Percentiles rank a stretch among this genome's conserved stretches.
Evolutionary conservation across 2,113 vertebrate species (phyloP).

Genomic region (Oryctolagus cuniculus): DNA sequence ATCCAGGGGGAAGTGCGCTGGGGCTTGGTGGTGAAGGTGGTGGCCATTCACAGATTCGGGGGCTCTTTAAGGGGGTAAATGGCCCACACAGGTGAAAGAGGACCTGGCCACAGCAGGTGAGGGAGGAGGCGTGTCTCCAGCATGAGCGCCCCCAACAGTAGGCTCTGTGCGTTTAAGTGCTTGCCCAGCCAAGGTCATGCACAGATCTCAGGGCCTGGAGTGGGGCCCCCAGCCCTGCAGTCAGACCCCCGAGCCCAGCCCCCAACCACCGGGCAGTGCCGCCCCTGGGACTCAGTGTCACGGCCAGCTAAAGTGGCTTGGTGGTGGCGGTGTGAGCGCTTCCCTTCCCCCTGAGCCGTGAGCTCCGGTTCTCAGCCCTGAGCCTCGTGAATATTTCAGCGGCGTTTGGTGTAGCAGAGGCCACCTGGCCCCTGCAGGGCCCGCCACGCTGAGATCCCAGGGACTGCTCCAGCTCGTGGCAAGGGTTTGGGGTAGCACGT

Average conservation of each 20-base stretch:
- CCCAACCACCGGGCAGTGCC: neutral
- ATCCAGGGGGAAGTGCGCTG: neutral
- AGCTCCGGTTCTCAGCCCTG: neutral
- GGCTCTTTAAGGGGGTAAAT: neutral
- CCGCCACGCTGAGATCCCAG: neutral
- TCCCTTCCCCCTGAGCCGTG: neutral
- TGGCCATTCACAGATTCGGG: neutral
- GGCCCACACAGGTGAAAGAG: neutral
- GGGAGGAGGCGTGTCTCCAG: neutral
- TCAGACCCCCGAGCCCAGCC: neutral
- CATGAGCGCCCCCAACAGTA: neutral
- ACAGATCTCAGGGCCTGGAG: neutral
- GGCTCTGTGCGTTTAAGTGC: neutral
- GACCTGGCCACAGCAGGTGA: neutral
- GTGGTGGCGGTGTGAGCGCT: neutral
- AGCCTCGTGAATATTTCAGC: conserved; percentile 72
- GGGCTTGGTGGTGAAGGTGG: neutral
- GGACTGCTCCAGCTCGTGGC: neutral
- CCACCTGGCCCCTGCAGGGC: neutral
- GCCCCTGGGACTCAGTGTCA: neutral
- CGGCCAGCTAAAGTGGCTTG: neutral
- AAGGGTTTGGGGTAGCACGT: neutral
- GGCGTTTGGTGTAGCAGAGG: neutral
- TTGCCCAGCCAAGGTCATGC: neutral
- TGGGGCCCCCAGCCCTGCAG: neutral